phyloP scores from a whole-genome alignment of 1,140 invertebrate genomes.

The Drosophila jambulina region DNA sequence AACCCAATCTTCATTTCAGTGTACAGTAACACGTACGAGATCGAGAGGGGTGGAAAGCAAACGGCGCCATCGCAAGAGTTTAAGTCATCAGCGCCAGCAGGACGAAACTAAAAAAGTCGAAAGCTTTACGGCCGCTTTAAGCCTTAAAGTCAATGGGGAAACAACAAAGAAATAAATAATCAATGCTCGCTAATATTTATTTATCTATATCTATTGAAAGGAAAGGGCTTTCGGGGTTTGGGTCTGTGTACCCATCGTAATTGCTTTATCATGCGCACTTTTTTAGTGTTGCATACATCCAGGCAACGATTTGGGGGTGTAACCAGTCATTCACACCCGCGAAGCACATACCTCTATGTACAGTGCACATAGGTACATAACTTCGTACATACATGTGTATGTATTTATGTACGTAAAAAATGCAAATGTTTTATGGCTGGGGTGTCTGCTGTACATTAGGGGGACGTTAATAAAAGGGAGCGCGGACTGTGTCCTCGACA shows the following conservation, averaged over 20 bases:
- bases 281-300: conserved; percentile 82
- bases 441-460: conserved; percentile 41
- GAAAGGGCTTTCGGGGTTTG: conserved; percentile 20
- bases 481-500: conserved; percentile 33
- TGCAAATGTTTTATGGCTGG: conserved; percentile 73
- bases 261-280: conserved; percentile 66
- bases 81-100: conserved; percentile 69
- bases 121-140: conserved; percentile 59
- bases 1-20: neutral
- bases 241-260: conserved; percentile 30
- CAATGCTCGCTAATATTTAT: conserved; percentile 34
- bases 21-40: conserved; percentile 12
- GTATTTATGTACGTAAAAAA: conserved; percentile 63
- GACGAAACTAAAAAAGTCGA: conserved; percentile 32
- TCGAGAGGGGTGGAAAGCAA: conserved; percentile 27
- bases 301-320: conserved; percentile 63
- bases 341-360: conserved; percentile 48
- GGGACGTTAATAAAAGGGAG: conserved; percentile 22
- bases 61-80: conserved; percentile 73
- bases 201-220: conserved; percentile 50
- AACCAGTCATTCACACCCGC: conserved; percentile 56
- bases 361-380: conserved; percentile 31
- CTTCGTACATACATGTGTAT: conserved; percentile 21
- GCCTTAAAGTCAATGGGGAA: conserved; percentile 61
- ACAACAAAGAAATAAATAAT: conserved; percentile 49